Conservation (phyloP, 2,888 invertebrate species). For the Philereme vetulata region DNA sequence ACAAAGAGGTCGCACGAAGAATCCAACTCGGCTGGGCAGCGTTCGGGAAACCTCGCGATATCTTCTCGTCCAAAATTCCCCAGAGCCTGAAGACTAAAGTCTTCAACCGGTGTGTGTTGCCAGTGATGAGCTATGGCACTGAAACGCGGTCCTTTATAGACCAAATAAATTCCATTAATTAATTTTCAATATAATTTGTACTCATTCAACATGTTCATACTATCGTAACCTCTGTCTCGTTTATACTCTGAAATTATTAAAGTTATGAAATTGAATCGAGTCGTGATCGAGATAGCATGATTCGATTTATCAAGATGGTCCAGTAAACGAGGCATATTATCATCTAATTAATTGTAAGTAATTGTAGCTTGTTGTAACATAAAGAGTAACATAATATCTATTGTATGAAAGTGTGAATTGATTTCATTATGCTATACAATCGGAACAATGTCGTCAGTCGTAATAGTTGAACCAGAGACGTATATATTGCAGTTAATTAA, state of each 20-base stretch:
- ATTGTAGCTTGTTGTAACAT: no score
- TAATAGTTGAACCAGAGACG: constrained; percentile 8
- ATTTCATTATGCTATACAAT: constrained; percentile 29
- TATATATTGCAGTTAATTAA: constrained; percentile 17
- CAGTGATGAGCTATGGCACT: no score
- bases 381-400: constrained; percentile 4
- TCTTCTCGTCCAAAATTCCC: no score
- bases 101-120: no score
- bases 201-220: background rate
- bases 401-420: constrained; percentile 30
- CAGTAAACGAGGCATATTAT: constrained; percentile 33
- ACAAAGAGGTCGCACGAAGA: no score
- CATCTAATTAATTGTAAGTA: constrained; percentile 5
- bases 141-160: no score
- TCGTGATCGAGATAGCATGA: constrained; percentile 49
- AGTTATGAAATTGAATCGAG: constrained; percentile 46
- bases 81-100: no score
- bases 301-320: constrained; percentile 41
- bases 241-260: constrained; percentile 2
- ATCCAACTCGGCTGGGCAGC: no score
- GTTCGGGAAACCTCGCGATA: no score
- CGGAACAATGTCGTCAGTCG: constrained; percentile 22
- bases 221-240: background rate
- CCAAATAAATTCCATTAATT: no score
- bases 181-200: no score